Evolutionary conservation across 2,113 vertebrate genomes (phyloP), one percentile per base, ranked within the genome.

Genomic region (Egretta garzetta): DNA sequence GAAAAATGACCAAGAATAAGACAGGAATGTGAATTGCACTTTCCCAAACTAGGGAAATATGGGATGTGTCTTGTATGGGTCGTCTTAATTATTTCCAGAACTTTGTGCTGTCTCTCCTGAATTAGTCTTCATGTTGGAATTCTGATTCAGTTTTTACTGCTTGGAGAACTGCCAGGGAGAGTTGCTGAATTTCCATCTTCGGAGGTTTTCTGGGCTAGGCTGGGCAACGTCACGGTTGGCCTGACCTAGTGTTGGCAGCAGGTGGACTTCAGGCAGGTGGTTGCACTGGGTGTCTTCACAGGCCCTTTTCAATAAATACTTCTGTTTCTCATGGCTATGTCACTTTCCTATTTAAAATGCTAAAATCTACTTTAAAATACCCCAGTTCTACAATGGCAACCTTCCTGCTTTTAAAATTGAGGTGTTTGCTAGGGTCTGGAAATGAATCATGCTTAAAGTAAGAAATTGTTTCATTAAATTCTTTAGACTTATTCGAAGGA

Each of bases 141-240:
- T 86, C 32, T 45, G 53, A 27, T 27, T 55, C 45, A 28, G 3
- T 27, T 95, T 52, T 60, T 64, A 8, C 32, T 89, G 16, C 32
- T 62, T 80, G 75, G 66, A 49, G 67, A 70, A 21, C 49, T 86
- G 39, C 39, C 6, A 10, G 37, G 37, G 33, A 21, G 16, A 7
- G 7, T 8, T 74, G 33, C 50, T 90, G 5, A 27, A 24, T 49
- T 74, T 33, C 58, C 33, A 14, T 37, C 66, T 67, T 9, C 0
- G 30, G 77, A 43, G n/a, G 43, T 21, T 71, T 60, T 72, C 45
- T 12, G 86, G 47, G 8, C 56, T n/a, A 8, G 39, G 15, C 43
- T 76, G 67, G 18, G 33, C n/a, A 12, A 0, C 47, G 3, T 8
- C 0, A 0, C 18, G 60, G 37, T 24, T 59, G 55, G 33, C 73